phyloP scores from a whole-genome alignment of 2,797 vertebrate species.

The Muscicapa striata region DNA sequence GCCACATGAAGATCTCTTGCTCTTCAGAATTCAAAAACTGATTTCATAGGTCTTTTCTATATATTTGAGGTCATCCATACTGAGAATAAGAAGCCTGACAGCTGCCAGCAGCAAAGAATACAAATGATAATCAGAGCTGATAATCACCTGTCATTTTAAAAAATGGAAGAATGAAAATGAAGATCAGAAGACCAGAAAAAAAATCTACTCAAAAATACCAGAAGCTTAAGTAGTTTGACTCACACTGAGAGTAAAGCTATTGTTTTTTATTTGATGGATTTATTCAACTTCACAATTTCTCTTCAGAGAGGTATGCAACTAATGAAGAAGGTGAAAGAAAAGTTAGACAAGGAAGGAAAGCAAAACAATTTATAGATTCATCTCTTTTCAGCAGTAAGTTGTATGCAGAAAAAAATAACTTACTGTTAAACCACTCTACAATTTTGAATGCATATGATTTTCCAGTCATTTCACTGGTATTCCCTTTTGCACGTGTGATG shows the following conservation, averaged over 20 bases:
- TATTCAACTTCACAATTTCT: neutral
- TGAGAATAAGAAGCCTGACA: slow-evolving; percentile 28
- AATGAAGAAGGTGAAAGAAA: neutral
- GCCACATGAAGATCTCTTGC: neutral
- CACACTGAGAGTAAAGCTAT: neutral
- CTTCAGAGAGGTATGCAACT: neutral
- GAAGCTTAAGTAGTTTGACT: neutral
- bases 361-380: neutral
- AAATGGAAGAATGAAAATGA: neutral
- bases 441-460: neutral
- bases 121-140: slow-evolving; percentile 30
- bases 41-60: slow-evolving; percentile 5
- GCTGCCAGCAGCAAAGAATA: slow-evolving; percentile 7
- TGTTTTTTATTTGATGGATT: neutral
- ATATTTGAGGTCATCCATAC: neutral
- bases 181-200: too few relatives aligned
- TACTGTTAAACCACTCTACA: neutral
- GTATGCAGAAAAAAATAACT: neutral
- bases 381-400: neutral
- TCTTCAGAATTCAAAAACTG: neutral
- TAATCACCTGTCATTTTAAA: neutral
- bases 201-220: neutral
- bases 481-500: neutral
- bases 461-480: neutral
- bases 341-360: neutral